A percentile compares a stretch with the other conserved stretches of the same genome.
Evolutionary conservation across 1,140 invertebrate genomes (phyloP).

Genomic region (Penaeus vannamei): DNA sequence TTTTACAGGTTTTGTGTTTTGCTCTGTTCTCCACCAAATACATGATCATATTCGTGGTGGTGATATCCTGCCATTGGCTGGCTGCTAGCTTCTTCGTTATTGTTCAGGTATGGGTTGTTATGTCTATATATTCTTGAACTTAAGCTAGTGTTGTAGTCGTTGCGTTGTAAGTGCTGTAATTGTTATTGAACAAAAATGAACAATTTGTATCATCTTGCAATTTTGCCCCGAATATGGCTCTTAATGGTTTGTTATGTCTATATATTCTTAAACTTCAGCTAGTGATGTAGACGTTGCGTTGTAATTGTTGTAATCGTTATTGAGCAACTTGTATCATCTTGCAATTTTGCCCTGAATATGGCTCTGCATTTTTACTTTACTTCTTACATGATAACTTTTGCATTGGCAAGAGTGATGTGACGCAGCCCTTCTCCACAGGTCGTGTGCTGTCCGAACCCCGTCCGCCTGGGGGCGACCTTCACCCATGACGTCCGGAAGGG

Average conservation of each 20-base stretch:
- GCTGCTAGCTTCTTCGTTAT: conserved; percentile 18
- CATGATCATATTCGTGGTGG: conserved; percentile 17
- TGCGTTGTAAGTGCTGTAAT: too few relatives aligned
- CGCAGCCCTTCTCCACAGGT: not conserved
- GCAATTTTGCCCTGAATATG: too few relatives aligned
- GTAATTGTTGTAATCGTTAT: too few relatives aligned
- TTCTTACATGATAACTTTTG: not conserved
- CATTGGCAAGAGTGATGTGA: not conserved
- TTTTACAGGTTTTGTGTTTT: conserved; percentile 31
- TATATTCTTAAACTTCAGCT: not conserved
- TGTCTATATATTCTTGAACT: not conserved
- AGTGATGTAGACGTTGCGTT: too few relatives aligned
- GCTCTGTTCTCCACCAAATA: conserved; percentile 31
- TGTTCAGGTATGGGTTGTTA: not conserved
- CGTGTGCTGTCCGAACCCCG: conserved; percentile 27
- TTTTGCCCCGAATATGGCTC: too few relatives aligned
- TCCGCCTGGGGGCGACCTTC: conserved; percentile 1
- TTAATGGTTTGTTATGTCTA: not conserved
- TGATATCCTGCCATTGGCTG: conserved; percentile 37
- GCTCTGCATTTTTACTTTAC: not conserved
- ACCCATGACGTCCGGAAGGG: conserved; percentile 32
- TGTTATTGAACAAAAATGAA: not conserved
- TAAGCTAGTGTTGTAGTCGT: not conserved
- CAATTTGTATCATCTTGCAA: not conserved
- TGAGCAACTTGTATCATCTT: too few relatives aligned